Evolutionary conservation across 2,113 vertebrate species (phyloP).

Genomic region (Arenaria interpres): DNA sequence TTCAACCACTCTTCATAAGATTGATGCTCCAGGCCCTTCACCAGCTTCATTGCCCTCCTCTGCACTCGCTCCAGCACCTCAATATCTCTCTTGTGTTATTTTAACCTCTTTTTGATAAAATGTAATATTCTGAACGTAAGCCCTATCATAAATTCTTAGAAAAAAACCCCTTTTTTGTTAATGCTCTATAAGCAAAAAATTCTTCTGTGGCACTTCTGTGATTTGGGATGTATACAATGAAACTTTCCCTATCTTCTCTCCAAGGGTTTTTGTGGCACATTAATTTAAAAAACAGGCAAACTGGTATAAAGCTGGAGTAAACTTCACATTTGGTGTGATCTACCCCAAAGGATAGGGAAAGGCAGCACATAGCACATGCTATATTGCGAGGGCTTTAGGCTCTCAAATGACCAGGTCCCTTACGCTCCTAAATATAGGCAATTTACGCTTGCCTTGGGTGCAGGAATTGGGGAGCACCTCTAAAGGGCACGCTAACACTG

Average conservation of each 20-base stretch:
- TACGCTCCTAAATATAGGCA: neutral
- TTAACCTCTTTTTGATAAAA: neutral
- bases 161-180: neutral
- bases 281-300: neutral
- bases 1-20: too few relatives aligned
- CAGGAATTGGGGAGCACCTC: neutral
- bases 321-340: neutral
- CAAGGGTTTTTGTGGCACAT: neutral
- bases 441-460: neutral
- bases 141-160: neutral
- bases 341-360: neutral
- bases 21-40: too few relatives aligned
- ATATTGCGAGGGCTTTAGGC: neutral
- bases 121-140: neutral
- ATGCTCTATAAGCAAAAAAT: neutral
- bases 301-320: neutral
- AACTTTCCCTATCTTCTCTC: neutral
- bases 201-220: neutral
- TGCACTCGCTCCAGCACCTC: too few relatives aligned
- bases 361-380: neutral
- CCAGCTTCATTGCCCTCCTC: too few relatives aligned
- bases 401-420: neutral
- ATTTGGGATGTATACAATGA: neutral
- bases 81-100: too few relatives aligned
- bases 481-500: accelerated